Evolutionary conservation across 2,113 vertebrate species (phyloP).

Genomic region (Bostrychus sinensis): DNA sequence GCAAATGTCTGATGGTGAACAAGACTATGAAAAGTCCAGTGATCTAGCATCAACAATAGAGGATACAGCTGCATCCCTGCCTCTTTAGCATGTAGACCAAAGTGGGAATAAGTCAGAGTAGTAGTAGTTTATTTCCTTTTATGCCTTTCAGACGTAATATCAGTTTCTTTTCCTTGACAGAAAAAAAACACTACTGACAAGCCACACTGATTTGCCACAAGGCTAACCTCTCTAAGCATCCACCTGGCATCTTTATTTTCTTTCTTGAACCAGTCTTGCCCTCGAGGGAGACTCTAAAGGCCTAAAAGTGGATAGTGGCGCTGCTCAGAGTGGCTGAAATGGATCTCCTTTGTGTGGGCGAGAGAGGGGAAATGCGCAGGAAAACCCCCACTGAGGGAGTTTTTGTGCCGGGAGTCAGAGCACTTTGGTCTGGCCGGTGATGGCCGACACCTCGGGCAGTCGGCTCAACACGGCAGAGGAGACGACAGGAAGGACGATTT

Average conservation of each 20-base stretch:
- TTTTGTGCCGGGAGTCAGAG: constrained; percentile 42
- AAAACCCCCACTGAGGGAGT: constrained; percentile 44
- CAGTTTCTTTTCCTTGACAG: constrained; percentile 22
- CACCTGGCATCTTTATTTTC: constrained; percentile 71
- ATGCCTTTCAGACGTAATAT: constrained; percentile 9
- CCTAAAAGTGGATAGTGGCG: constrained; percentile 59
- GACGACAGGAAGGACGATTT: constrained; percentile 23
- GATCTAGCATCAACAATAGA: not conserved
- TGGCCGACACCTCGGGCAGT: constrained; percentile 41
- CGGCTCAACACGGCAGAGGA: constrained; percentile 14
- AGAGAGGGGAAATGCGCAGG: constrained; percentile 41
- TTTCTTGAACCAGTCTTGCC: constrained; percentile 33
- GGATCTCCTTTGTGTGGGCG: constrained; percentile 70
- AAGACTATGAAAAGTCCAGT: too few species aligned
- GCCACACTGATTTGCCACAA: constrained; percentile 34
- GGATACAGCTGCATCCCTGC: constrained; percentile 4
- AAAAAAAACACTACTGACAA: constrained; percentile 28
- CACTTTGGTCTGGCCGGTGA: constrained; percentile 21
- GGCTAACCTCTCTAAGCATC: constrained; percentile 49
- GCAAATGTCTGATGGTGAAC: too few species aligned
- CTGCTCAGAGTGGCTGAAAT: constrained; percentile 71
- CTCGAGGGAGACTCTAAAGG: constrained; percentile 51
- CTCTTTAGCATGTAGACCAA: not conserved
- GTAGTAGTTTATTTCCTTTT: not conserved
- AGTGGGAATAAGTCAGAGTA: not conserved